These are phyloP conservation scores for Stenoptilia bipunctidactyla DNA, from an alignment of 2,888 invertebrate genomes.

Conservation along the genomic window DNA sequence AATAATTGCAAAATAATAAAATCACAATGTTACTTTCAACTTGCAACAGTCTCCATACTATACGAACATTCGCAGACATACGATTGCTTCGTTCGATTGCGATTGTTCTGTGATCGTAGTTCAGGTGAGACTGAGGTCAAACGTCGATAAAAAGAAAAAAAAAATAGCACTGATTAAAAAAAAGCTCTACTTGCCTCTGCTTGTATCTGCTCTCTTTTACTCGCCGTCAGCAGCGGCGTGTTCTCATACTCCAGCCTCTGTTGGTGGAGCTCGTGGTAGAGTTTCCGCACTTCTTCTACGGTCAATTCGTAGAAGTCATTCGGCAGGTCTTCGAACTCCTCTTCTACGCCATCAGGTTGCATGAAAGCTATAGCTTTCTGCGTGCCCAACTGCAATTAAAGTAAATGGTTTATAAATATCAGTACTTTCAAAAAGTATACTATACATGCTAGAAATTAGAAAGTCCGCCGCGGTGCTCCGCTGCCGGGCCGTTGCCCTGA, in stretches of 20 bases:
- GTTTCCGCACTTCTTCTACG: slow-evolving; percentile 81
- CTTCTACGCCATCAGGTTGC: slow-evolving; percentile 63
- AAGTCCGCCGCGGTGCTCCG: too few species aligned
- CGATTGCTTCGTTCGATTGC: too few species aligned
- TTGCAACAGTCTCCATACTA: too few species aligned
- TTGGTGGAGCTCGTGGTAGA: slow-evolving; percentile 81
- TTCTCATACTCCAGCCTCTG: slow-evolving; percentile 76
- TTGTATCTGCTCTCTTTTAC: slow-evolving; percentile 30
- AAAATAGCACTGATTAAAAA: background rate
- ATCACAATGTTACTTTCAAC: too few species aligned
- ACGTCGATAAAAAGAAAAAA: background rate
- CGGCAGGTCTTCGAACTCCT: slow-evolving; percentile 78
- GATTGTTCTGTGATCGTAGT: background rate
- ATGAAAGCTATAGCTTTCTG: slow-evolving; percentile 83
- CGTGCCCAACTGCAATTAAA: slow-evolving; percentile 74
- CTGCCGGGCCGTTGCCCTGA: too few species aligned
- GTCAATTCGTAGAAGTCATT: slow-evolving; percentile 93
- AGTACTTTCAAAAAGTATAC: too few species aligned
- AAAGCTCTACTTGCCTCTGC: slow-evolving; percentile 28
- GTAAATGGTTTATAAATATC: background rate
- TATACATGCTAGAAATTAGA: too few species aligned
- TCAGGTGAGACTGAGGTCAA: background rate
- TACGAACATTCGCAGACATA: too few species aligned
- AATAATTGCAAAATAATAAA: too few species aligned
- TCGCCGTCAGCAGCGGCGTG: slow-evolving; percentile 77